Conservation (phyloP, 2,888 invertebrate genomes). For the Scaptomyza polygonia region DNA sequence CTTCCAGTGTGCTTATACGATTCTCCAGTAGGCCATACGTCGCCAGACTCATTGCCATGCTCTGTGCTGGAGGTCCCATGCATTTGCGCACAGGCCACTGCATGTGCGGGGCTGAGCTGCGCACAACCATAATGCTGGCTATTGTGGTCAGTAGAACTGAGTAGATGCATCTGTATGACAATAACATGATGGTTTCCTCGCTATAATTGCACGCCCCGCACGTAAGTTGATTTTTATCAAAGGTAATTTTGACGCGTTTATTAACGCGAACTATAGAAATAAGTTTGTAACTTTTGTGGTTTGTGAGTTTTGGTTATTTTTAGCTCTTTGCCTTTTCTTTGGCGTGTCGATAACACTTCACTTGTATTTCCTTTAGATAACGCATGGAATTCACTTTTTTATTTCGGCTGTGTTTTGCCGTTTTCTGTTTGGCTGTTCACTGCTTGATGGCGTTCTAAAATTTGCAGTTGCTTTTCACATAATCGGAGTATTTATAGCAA, state of each 20-base stretch:
- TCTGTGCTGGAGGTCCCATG: conserved; percentile 38
- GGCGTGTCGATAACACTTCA: conserved; percentile 71
- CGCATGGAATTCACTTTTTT: conserved; percentile 67
- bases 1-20: conserved; percentile 66
- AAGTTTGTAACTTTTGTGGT: background rate
- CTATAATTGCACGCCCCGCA: conserved; percentile 74
- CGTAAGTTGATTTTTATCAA: conserved; percentile 47
- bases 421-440: conserved; percentile 40
- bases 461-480: conserved; percentile 42
- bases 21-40: conserved; percentile 70
- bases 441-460: conserved; percentile 41
- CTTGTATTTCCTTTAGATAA: conserved; percentile 63
- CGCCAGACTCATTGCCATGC: conserved; percentile 63
- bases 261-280: conserved; percentile 9
- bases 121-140: conserved; percentile 77
- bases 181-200: conserved; percentile 76
- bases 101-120: conserved; percentile 64
- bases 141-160: conserved; percentile 71
- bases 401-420: conserved; percentile 54
- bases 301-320: conserved; percentile 14
- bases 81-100: conserved; percentile 63
- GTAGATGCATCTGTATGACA: conserved; percentile 69
- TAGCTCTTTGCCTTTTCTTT: conserved; percentile 57
- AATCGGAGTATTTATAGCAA: conserved; percentile 56
- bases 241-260: conserved; percentile 64